Base-by-base conservation (phyloP, 2,797 vertebrate genomes). In the Pogoniulus pusillus region DNA sequence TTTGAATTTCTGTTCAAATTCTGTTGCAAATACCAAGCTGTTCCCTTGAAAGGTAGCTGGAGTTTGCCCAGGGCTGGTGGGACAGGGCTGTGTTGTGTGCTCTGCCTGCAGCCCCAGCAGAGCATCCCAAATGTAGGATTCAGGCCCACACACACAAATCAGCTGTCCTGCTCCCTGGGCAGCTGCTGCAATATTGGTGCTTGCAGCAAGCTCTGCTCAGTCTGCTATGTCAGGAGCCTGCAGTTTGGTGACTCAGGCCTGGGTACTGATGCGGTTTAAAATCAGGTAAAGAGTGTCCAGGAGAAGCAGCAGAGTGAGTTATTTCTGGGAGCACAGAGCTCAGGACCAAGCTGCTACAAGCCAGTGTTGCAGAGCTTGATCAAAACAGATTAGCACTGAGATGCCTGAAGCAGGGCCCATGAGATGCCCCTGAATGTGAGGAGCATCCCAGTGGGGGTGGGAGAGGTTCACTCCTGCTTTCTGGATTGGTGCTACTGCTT, bases 11-110 rank as follows among this genome's bases (percentile, higher is more conserved):
- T 98, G 96, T 98, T 97, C 96, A 92, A 90, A 94, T 95, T 95
- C 90, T 57, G 77, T 80, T 97, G 98, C 97, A 98, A 98, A 98
- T 98, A 98, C 70, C 97, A 97, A 91, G 34, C 81, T 91, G 91
- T 94, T 96, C 94, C 93, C 94, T 96, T 97, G 96, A 97, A 98
- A 97, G 91, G 91, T 93, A 82, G 57, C 87, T 86, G 91, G 90
- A 94, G 94, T 98, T 98, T 98, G 95, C 97, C 95, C 43, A 79
- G 96, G 96, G 96, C 96, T 96, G 93, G 51, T 62, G 60, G 94
- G 96, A 96, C 89, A 64, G 73, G 82, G 90, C 71, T 62, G 91
- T 82, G 6, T 71, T 97, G 95, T 97, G 97, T 97, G 94, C 92
- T 95, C 84, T 96, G 76, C 77, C 86, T 68, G 88, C 84, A 81